These are phyloP conservation scores for Eumacrocentrus americanus DNA, from an alignment of 2,888 invertebrate genomes.

Conservation along the genomic window DNA sequence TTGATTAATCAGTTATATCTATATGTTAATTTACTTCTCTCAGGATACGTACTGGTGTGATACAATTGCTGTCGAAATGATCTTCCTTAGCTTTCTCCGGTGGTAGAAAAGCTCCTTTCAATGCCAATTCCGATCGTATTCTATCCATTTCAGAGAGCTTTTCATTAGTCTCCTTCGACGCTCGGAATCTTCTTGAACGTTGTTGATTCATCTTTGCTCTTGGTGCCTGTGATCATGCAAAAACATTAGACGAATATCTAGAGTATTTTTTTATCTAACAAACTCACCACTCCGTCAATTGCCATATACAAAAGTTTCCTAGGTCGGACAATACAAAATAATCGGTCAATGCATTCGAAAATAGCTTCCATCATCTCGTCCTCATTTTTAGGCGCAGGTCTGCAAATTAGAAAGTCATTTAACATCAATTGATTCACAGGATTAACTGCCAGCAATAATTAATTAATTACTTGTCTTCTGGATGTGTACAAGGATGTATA, in stretches of 20 bases:
- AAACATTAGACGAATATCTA: neutral
- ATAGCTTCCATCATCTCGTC: conserved; percentile 99
- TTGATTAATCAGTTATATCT: too few species aligned
- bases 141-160: conserved; percentile 85
- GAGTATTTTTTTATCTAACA: conserved; percentile 1
- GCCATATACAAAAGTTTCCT: conserved; percentile 97
- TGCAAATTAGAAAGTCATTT: conserved; percentile 42
- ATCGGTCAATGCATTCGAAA: conserved; percentile 96
- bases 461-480: conserved; percentile 79
- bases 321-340: conserved; percentile 92
- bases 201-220: conserved; percentile 99
- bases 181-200: conserved; percentile 92
- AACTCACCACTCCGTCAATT: conserved; percentile 93
- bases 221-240: conserved; percentile 72
- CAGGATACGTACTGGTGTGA: conserved; percentile 76
- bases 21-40: too few species aligned
- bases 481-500: conserved; percentile 99
- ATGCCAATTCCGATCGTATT: conserved; percentile 74
- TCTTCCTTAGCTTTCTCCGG: conserved; percentile 89
- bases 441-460: too few species aligned
- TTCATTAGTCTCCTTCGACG: conserved; percentile 92
- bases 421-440: neutral
- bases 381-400: conserved; percentile 94
- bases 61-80: conserved; percentile 99
- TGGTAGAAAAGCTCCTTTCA: conserved; percentile 78